Base-by-base conservation (phyloP, 2,888 invertebrate species). In the Bellardia bayeri region DNA sequence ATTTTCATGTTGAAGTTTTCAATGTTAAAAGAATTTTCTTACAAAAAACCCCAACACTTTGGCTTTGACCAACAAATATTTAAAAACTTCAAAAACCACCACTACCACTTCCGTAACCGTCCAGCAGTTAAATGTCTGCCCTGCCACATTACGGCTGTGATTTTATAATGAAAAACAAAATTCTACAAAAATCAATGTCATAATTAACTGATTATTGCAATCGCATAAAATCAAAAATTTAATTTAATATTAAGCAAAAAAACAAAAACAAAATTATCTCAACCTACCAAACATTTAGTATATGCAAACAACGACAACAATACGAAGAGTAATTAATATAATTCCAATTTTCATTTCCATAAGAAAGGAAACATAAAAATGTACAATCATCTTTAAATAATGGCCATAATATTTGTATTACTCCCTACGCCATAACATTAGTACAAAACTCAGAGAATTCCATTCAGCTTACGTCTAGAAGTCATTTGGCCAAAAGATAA, bases 151-250 rank as follows among this genome's bases (percentile, higher is more conserved):
- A n/a, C 30, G 4, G 30, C 23, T 14, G n/a, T 61, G 49, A 74
- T 61, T 74, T 74, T 74, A 74, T 61, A 61, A 72, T 49, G 61
- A 61, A 61, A 33, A 7, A 14, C 14, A 33, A 61, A 30, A 11
- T 61, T 14, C 23, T 16, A 74, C n/a, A 61, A 56, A 40, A 40
- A 42, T 71, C 58, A 56, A 40, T 58, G 30, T 49, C 45, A 74
- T n/a, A 61, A 74, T 74, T 30, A 45, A 61, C n/a, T 74, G 61
- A 74, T 74, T 74, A 58, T 58, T 23, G 58, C 45, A 61, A 74
- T 42, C 23, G 9, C 56, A 56, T 23, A 23, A 45, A 66, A 66
- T 42, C 8, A 4, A 13, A 49, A 68, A 56, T 16, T 56, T 16
- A 56, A 56, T 1, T 56, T 56, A 56, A 56, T 56, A 56, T 8